Evolutionary conservation across 2,113 vertebrate genomes (phyloP).

Genomic region (Desmodus rotundus): DNA sequence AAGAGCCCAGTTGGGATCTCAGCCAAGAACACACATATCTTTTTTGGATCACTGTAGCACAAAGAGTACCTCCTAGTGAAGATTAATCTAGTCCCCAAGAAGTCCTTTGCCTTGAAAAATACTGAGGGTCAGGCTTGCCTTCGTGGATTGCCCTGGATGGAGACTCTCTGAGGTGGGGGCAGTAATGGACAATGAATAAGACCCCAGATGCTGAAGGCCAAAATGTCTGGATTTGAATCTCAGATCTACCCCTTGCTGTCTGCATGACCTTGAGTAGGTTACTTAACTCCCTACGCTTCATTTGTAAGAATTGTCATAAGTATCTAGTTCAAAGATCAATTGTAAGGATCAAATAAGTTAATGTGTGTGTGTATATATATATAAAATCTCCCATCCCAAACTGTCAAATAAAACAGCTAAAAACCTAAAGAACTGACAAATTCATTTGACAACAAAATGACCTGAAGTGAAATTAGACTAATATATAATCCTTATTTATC

Average conservation of each 20-base stretch:
- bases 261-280: neutral
- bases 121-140: neutral
- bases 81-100: neutral
- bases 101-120: neutral
- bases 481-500: neutral
- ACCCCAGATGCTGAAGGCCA: neutral
- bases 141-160: neutral
- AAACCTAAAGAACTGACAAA: neutral
- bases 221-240: neutral
- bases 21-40: neutral
- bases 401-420: neutral
- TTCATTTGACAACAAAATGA: neutral
- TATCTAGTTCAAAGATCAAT: neutral
- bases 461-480: neutral
- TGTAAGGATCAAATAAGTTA: neutral
- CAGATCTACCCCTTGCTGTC: neutral
- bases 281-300: neutral
- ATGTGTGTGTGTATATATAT: too few relatives aligned
- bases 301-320: neutral
- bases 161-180: neutral
- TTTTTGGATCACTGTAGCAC: neutral
- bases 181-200: neutral
- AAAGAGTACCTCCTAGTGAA: neutral
- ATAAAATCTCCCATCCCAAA: neutral
- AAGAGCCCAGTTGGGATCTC: neutral